Evolutionary conservation across 2,797 vertebrate species (phyloP), one percentile per base, ranked within the genome.

Genomic region (Cuculus canorus): DNA sequence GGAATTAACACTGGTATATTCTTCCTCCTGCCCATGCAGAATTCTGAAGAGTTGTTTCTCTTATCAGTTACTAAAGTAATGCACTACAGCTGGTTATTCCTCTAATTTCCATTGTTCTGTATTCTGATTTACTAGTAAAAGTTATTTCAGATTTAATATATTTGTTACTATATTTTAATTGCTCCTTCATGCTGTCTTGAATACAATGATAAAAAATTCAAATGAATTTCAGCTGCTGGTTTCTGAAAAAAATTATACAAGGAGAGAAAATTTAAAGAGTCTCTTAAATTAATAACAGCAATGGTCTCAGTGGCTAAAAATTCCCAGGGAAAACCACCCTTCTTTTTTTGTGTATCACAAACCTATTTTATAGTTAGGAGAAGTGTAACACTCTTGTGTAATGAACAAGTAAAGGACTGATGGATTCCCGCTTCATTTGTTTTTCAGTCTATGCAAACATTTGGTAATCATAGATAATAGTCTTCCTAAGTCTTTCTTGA

Each of bases 21-120:
- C 25, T 70, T 86, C 13, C 43, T 91, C 41, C 41, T 65, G 52
- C 32, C 35, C 9, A 56, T 75, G 47, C 22, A 87, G 63, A 88
- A 77, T 72, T 91, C 65, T 71, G 56, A 75, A 72, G 32, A 93
- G 33, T 81, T 94, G 88, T 63, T 83, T 86, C 50, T 91, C 50
- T 52, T 61, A 84, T 79, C 35, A 48, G 43, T 69, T 79, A 48
- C 32, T 69, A 8, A 50, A 73, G 50, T 54, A 69, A 77, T 52
- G 64, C 15, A 75, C 35, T 56, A 50, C 7, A 88, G 27, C 33
- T 89, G 28, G n/a, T 59, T 78, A 71, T 68, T 79, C 41, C 77
- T 60, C 41, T 64, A 82, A 57, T 23, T 57, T 88, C 45, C 13
- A 72, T 4, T 70, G 24, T 50, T 81, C 50, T 88, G 14, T 9